Base-by-base conservation (phyloP, 2,888 invertebrate genomes). In the Cacoxenus indagator region DNA sequence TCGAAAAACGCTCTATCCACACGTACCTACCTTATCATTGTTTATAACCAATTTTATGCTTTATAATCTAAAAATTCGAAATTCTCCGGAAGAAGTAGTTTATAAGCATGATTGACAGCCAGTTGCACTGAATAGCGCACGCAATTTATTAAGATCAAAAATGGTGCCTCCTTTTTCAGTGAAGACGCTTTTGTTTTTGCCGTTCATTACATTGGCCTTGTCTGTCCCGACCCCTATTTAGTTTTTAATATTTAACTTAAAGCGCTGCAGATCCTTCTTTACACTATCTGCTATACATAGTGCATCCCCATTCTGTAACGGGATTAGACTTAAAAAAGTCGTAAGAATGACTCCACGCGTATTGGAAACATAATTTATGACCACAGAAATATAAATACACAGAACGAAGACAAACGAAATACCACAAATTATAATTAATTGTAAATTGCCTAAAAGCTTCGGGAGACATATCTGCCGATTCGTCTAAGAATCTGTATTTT, bases 61-160 rank as follows among this genome's bases (percentile, higher is more conserved):
- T 70, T 65, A 48, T 65, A 65, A 24, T 65, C 65, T 17, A 70
- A 48, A 65, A 65, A 70, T 27, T 68, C 66, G 9, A 65, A 46
- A n/a, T n/a, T 43, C 11, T 48, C 57, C 31, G 57, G 65, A 11
- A 70, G 62, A 8, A 54, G 29, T 27, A 54, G 51, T n/a, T 62
- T 55, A 24, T 67, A 69, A 29, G 59, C 59, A 6, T 45, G 11
- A 64, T 45, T 64, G 6, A 70, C 46, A 24, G 70, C 70, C 62
- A 74, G 43, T 68, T 74, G 70, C 29, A 71, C 55, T 0, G 68
- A 73, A 59, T 71, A 69, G 46, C 74, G 73, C 9, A 71, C 69
- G 45, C 70, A 70, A 54, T 68, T 73, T 5, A 71, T 57, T 48
- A 71, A 61, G 27, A 70, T 31, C 26, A 69, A 62, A 29, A 51